Base-by-base conservation (phyloP, 2,113 vertebrate genomes). In the Pachyramphus minor region DNA sequence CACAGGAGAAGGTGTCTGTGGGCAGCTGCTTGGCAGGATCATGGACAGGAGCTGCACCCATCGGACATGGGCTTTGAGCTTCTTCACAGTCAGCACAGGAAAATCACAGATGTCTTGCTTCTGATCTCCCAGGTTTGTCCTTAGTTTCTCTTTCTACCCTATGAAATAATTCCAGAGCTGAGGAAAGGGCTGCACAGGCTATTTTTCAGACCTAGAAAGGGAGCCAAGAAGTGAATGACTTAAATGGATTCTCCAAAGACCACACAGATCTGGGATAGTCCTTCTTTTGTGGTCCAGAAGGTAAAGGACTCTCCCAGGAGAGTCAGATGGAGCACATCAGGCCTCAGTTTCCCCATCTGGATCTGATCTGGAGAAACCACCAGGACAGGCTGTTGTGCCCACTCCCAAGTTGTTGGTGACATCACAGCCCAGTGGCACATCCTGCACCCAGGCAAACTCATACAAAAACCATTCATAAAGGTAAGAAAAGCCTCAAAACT, bases 311-410 rank as follows among this genome's bases (percentile, higher is more conserved):
- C 27, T 49, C n/a, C 56, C 27, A 58, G 33, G 25, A 23, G 31
- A 44, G 21, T 39, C 15, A 33, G 9, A 4, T 10, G 39, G 49
- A 47, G 39, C 1, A 0, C n/a, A n/a, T n/a, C n/a, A n/a, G n/a
- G n/a, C n/a, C n/a, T n/a, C n/a, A 23, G 5, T 55, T 88, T 73
- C 39, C 35, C 58, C 27, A 12, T n/a, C 2, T 25, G 37, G 37
- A 41, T 55, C 55, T 64, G 39, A 33, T 41, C 50, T 71, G 23
- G 21, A 59, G 42, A 59, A 77, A 4, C 25, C 7, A 2, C 3
- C 2, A 5, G 56, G 35, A 50, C 27, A 47, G 59, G 59, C 33
- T 69, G 27, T 42, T 72, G 37, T 88, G 37, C 64, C 21, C 17
- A 7, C 37, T 84, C 30, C 19, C 12, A 18, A 5, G 44, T 35